phyloP scores from a whole-genome alignment of 1,140 invertebrate genomes.

The Dinothrombium tinctorium region DNA sequence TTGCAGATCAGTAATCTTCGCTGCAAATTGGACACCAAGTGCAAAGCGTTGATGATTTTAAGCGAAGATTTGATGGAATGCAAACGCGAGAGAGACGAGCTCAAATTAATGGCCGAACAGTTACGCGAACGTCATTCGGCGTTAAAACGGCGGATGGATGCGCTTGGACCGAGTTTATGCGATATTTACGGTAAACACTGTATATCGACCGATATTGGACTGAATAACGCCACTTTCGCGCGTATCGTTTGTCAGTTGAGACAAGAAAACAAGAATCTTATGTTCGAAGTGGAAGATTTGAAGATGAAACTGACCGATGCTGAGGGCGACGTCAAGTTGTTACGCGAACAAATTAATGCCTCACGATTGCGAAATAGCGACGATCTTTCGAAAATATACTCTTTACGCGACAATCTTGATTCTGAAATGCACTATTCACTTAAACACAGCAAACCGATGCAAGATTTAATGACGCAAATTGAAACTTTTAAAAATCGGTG shows the following conservation, averaged over 20 bases:
- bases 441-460: background rate
- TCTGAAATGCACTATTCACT: background rate
- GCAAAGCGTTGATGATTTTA: slow-evolving; percentile 46
- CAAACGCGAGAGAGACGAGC: slow-evolving; percentile 48
- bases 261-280: slow-evolving; percentile 38
- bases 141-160: slow-evolving; percentile 21
- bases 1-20: slow-evolving; percentile 2
- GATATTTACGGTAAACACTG: background rate
- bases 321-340: slow-evolving; percentile 21
- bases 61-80: slow-evolving; percentile 50
- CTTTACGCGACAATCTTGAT: slow-evolving; percentile 4
- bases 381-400: background rate
- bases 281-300: slow-evolving; percentile 39
- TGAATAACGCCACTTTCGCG: slow-evolving; percentile 11
- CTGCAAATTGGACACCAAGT: slow-evolving; percentile 50
- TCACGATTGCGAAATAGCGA: slow-evolving; percentile 3
- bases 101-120: slow-evolving; percentile 54
- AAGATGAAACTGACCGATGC: slow-evolving; percentile 43
- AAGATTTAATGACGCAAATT: slow-evolving; percentile 3
- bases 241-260: slow-evolving; percentile 29
- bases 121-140: slow-evolving; percentile 34
- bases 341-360: slow-evolving; percentile 7
- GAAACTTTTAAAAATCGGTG: slow-evolving; percentile 8
- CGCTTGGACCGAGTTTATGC: slow-evolving; percentile 7
- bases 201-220: background rate